Base-by-base conservation (phyloP, 2,113 vertebrate species). In the Emydocephalus ijimae region DNA sequence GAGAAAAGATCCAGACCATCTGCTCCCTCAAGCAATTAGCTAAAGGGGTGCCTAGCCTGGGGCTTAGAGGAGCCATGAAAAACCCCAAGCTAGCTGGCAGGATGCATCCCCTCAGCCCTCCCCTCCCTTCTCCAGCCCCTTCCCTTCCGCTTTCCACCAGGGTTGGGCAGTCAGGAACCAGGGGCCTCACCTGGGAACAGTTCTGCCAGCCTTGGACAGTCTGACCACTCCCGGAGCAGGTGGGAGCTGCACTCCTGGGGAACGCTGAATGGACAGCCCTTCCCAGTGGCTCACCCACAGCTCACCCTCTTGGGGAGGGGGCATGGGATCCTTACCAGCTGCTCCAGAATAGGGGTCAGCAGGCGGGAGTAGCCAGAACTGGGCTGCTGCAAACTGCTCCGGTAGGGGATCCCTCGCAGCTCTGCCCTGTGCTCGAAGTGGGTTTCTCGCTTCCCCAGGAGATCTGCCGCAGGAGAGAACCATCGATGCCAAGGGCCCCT, bases 361-460 rank as follows among this genome's bases (percentile, higher is more conserved):
- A 96, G 90, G 26, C 97, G 96, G 93, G 95, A 97, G 93, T 98
- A 99, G 11, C 97, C 96, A 0, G 99, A 99, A 93, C 89, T 96
- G 86, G 96, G 94, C 23, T 92, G 94, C 95, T 97, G 98, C 50
- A 99, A 95, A 59, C 96, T 97, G 55, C 95, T 52, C 15, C 97
- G 94, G 90, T 98, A 99, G 0, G 87, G 92, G 87, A 99, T 97
- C 4, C 99, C 99, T 21, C 56, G 97, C 92, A 99, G 96, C 96
- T 98, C 97, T 26, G 98, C 98, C 0, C 97, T 98, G 96, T 98
- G 98, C 95, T 98, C 97, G 59, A 97, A 95, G 3, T 91, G 95
- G 90, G 96, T n/a, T 9, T 96, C 96, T 92, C 90, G 96, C 0
- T 0, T 0, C 0, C 96, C 95, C 10, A 94, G 95, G 86, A 95